Conservation (phyloP, 2,113 vertebrate genomes). For the Neodontobutis hainanensis region DNA sequence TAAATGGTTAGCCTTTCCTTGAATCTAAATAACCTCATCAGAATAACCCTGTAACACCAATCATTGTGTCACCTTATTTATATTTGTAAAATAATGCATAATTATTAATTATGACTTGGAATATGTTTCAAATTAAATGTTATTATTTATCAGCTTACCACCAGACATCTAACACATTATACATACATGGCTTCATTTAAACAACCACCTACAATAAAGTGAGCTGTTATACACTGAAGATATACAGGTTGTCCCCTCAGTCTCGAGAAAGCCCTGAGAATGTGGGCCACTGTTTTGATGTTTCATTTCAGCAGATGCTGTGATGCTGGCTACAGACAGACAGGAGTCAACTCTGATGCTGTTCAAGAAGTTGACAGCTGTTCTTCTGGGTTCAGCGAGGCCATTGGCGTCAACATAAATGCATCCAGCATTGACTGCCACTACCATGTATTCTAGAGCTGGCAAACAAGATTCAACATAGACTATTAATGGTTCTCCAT, state of each 20-base stretch:
- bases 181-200: background rate
- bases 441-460: background rate
- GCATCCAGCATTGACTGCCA: background rate
- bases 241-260: background rate
- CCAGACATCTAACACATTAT: conserved; percentile 3
- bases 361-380: conserved; percentile 2
- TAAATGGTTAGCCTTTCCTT: no score
- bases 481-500: conserved; percentile 30
- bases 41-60: no score
- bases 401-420: background rate
- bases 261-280: background rate
- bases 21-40: no score
- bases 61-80: background rate
- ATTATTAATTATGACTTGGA: conserved; percentile 40
- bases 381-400: background rate
- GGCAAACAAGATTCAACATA: background rate
- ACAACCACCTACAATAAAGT: background rate
- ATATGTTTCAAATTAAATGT: conserved; percentile 37
- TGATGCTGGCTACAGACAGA: conserved; percentile 1
- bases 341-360: background rate
- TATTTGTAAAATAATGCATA: conserved; percentile 28
- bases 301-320: background rate
- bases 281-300: background rate
- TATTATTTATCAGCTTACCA: conserved; percentile 42
- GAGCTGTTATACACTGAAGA: conserved; percentile 8